These are phyloP conservation scores for Sylvia atricapilla DNA, from an alignment of 2,113 vertebrate genomes.

Conservation along the genomic window DNA sequence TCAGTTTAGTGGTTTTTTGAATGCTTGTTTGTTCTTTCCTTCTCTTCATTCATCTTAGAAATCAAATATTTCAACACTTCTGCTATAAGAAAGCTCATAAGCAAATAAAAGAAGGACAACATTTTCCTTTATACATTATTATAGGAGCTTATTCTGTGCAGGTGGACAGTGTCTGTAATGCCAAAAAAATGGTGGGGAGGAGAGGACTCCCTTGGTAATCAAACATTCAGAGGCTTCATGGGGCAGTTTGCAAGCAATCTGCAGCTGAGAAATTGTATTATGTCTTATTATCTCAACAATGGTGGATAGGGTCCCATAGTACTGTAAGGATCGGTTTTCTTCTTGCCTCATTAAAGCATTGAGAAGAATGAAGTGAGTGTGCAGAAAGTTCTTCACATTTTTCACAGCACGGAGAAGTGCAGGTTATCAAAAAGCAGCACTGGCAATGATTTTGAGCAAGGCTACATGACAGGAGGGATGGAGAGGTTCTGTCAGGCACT, in stretches of 20 bases:
- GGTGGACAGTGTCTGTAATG: not conserved
- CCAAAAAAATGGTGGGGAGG: not conserved
- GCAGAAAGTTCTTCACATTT: not conserved
- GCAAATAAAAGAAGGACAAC: not conserved
- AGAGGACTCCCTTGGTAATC: not conserved
- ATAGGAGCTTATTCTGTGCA: not conserved
- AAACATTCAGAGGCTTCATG: not conserved
- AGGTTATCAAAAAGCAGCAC: not conserved
- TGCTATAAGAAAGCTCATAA: not conserved
- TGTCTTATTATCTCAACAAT: not conserved
- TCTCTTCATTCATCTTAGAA: not conserved
- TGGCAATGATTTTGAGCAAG: not conserved
- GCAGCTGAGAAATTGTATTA: not conserved
- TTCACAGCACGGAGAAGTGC: not conserved
- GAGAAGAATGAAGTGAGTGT: not conserved
- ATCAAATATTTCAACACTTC: not conserved
- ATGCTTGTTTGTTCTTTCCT: not conserved
- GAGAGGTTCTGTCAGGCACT: not conserved
- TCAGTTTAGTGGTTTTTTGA: not conserved
- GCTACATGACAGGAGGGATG: not conserved
- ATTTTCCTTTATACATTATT: not conserved
- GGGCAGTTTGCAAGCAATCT: not conserved
- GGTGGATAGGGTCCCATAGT: not conserved
- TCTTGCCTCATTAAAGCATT: not conserved
- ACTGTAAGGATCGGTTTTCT: not conserved